Base-by-base conservation (phyloP, 2,113 vertebrate genomes). In the Microcebus lehilahytsara region DNA sequence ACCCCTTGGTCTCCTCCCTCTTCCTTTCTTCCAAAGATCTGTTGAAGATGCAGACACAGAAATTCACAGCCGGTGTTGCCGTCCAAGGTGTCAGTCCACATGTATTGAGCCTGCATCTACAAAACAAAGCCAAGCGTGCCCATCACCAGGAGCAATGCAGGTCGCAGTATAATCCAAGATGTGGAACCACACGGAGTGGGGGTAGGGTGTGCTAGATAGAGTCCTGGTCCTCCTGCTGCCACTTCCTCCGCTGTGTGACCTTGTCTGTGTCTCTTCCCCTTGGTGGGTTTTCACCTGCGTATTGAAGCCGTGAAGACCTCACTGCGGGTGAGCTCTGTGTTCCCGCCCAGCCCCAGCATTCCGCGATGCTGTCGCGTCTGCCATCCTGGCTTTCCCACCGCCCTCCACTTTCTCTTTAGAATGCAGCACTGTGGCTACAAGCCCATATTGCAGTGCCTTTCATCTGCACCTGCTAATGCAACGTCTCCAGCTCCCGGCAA, bases 261-360 rank as follows among this genome's bases (percentile, higher is more conserved):
- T 79, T 49, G 30, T 49, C 5, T 56, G 8, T 49, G 32, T 91
- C 83, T 34, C 66, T 27, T 85, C 2, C 25, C 16, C 6, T 62
- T 85, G 60, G 25, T 13, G 53, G 40, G 27, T 46, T 62, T 66
- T 16, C 0, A 5, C 56, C 56, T 42, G 64, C 49, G 32, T 8
- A 6, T 51, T 42, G 53, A 58, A n/a, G 3, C 22, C 51, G 9
- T n/a, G 64, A 58, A 64, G 40, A 30, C 27, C 58, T 60, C 34
- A 20, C 62, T 10, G 4, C 40, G 1, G 0, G 4, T 37, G 42
- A 62, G 17, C 16, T 64, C 60, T 40, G 2, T 42, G 30, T 46
- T 72, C 13, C 25, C 1, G 0, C 30, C 49, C 46, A 53, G 14
- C 14, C 27, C 30, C 37, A 8, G 2, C 2, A 2, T n/a, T 62